Evolutionary conservation across 2,888 invertebrate genomes (phyloP).

Genomic region (Parelbella ahira): DNA sequence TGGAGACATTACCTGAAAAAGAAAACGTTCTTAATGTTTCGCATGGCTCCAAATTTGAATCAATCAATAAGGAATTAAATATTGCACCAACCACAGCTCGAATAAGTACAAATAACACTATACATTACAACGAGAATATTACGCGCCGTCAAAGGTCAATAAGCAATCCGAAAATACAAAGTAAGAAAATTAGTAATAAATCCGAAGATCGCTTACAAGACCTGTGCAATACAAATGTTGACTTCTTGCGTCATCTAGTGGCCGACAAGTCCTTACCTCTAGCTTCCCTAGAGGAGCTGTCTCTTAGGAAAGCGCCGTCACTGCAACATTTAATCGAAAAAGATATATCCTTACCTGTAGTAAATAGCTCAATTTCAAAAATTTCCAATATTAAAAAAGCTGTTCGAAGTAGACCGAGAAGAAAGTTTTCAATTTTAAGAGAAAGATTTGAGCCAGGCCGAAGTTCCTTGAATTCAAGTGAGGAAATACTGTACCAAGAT

Average conservation of each 20-base stretch:
- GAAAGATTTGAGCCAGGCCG: constrained; percentile 79
- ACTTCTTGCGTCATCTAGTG: constrained; percentile 69
- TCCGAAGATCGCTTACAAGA: constrained; percentile 52
- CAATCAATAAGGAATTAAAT: constrained; percentile 47
- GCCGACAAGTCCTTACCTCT: constrained; percentile 56
- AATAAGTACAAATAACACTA: constrained; percentile 35
- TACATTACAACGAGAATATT: constrained; percentile 45
- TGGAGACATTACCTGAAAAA: constrained; percentile 66
- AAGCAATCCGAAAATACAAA: constrained; percentile 43
- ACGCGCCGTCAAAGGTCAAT: constrained; percentile 49
- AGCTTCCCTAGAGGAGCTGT: constrained; percentile 53
- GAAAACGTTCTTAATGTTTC: constrained; percentile 53
- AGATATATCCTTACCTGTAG: constrained; percentile 46
- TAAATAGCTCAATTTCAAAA: constrained; percentile 48
- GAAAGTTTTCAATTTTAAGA: constrained; percentile 81
- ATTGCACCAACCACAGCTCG: constrained; percentile 36
- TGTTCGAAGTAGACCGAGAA: constrained; percentile 64
- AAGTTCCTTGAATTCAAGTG: constrained; percentile 61
- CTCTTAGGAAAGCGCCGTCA: constrained; percentile 62
- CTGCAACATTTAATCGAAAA: constrained; percentile 70
- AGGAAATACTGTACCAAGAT: constrained; percentile 66
- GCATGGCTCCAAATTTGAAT: constrained; percentile 50
- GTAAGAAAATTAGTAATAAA: constrained; percentile 50
- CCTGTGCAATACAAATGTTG: constrained; percentile 65
- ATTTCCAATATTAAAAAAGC: constrained; percentile 61